Percentiles rank a stretch among this genome's conserved stretches.
Conservation (phyloP, 2,113 vertebrate species). For the Theristicus caerulescens region DNA sequence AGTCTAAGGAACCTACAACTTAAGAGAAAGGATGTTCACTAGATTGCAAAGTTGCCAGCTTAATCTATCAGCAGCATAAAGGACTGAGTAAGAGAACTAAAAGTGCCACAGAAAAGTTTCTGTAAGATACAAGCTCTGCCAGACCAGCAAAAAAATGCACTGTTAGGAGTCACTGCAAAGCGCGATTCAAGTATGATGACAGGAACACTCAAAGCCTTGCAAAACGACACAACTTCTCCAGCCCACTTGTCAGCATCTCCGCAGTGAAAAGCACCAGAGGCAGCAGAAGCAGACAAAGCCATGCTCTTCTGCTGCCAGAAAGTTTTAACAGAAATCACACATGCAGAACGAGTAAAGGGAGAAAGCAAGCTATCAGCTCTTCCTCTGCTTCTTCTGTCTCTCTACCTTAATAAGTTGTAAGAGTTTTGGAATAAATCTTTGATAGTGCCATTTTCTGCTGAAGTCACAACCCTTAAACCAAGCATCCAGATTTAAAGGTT, state of each 20-base stretch:
- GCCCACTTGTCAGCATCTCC: background rate
- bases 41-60: background rate
- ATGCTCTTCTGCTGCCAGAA: background rate
- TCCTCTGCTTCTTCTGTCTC: background rate
- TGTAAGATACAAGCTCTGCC: background rate
- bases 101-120: background rate
- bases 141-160: background rate
- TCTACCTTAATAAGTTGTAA: background rate
- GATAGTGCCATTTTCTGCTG: background rate
- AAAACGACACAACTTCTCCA: background rate
- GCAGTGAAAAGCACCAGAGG: background rate
- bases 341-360: background rate
- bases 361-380: background rate
- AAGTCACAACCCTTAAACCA: background rate
- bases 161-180: background rate
- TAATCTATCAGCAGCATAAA: background rate
- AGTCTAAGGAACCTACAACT: background rate
- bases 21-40: background rate
- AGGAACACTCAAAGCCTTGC: background rate
- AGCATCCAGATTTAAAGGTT: background rate
- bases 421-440: background rate
- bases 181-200: fast-evolving
- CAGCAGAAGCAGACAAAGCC: background rate
- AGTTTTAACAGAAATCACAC: background rate
- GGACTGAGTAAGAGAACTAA: background rate